phyloP scores from a whole-genome alignment of 2,888 invertebrate species.

The Cotesia congregata region DNA sequence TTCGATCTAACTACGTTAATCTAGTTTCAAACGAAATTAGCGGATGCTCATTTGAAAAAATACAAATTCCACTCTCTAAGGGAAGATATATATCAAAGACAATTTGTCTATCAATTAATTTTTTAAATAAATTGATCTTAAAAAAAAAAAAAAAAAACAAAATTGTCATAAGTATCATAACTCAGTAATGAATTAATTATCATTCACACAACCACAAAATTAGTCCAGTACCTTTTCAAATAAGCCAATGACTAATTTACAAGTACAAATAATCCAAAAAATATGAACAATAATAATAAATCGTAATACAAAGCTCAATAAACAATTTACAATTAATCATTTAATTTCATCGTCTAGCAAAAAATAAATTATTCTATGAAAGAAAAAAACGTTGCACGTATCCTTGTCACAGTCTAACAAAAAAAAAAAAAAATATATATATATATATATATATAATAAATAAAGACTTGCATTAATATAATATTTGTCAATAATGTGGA shows the following conservation, averaged over 20 bases:
- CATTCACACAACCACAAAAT: background rate
- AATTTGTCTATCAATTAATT: background rate
- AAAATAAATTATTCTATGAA: background rate
- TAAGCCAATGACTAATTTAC: background rate
- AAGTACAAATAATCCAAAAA: background rate
- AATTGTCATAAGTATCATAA: background rate
- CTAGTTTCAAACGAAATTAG: background rate
- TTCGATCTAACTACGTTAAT: background rate
- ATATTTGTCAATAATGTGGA: background rate
- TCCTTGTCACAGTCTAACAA: background rate
- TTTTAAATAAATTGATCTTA: background rate
- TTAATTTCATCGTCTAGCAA: background rate
- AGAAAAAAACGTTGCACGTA: background rate
- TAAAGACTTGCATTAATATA: background rate
- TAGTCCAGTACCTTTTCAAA: background rate
- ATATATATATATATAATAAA: background rate
- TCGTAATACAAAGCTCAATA: background rate
- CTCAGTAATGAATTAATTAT: background rate
- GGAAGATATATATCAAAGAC: constrained; percentile 1
- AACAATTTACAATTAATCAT: no score
- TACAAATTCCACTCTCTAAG: background rate
- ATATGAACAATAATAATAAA: background rate
- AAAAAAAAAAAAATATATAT: background rate
- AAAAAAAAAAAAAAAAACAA: background rate
- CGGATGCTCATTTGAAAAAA: background rate